phyloP scores from a whole-genome alignment of 64 coral and sea anemone species.

The Stylophora pistillata region DNA sequence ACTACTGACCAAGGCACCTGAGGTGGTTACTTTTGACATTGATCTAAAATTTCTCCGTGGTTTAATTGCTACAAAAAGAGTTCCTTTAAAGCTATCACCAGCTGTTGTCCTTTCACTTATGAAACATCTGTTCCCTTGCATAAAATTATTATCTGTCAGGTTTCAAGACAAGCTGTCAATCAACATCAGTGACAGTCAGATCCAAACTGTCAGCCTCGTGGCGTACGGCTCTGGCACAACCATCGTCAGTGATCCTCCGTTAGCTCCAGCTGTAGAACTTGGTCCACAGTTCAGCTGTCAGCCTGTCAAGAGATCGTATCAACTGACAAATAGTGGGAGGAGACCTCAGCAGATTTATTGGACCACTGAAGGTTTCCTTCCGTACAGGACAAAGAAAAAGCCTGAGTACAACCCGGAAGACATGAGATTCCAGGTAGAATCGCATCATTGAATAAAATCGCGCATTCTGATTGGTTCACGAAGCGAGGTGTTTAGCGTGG shows the following conservation, averaged over 20 bases:
- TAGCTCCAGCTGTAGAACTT: constrained; percentile 75
- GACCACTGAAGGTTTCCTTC: constrained; percentile 87
- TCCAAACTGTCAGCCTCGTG: constrained; percentile 75
- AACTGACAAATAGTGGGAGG: constrained; percentile 83
- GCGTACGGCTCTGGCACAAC: constrained; percentile 91
- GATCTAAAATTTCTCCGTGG: too few relatives aligned
- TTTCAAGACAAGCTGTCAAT: constrained; percentile 96
- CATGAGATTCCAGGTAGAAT: constrained; percentile 72
- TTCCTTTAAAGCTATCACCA: too few relatives aligned
- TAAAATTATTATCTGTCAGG: constrained; percentile 2
- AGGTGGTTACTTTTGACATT: too few relatives aligned
- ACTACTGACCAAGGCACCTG: too few relatives aligned
- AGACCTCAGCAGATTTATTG: constrained; percentile 96
- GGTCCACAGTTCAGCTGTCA: constrained; percentile 93
- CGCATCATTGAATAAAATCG: too few relatives aligned
- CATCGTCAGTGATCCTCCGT: constrained; percentile 85
- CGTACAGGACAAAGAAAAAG: constrained; percentile 79
- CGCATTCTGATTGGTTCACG: too few relatives aligned
- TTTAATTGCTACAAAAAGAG: too few relatives aligned
- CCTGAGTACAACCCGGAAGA: constrained; percentile 84
- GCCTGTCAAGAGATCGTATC: constrained; percentile 66
- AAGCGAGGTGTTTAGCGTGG: not conserved
- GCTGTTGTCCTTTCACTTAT: not conserved
- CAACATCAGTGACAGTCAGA: constrained; percentile 88
- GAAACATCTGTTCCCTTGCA: too few relatives aligned